Evolutionary conservation across 2,888 invertebrate species (phyloP), one percentile per base, ranked within the genome.

Genomic region (Nycteola revayana): DNA sequence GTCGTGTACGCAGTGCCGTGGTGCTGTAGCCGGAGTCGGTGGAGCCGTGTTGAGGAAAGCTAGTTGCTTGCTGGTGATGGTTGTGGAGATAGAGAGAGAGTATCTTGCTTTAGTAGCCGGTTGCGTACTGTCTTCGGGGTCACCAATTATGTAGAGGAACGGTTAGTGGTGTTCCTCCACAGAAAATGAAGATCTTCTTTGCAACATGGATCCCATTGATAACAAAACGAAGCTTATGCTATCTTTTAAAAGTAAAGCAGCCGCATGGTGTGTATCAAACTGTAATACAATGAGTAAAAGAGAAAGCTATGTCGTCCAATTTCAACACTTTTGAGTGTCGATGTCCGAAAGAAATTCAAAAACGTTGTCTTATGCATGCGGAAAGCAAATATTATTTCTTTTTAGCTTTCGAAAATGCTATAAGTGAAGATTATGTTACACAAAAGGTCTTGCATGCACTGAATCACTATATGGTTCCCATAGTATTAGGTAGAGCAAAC

Each of bases 401-500:
- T 53, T 67, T 84, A 5, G 75, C 82, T 1, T 81, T 83, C 30
- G 85, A 85, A 44, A 83, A 80, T 42, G 59, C 80, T 7, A 29
- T 82, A 0, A 71, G 71, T 29, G 79, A 75, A n/a, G 84, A 86
- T 58, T 85, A 82, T 34, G 76, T 84, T 0, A 78, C 85, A 1
- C 82, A 86, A 46, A 84, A 82, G 42, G 35, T 84, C 11, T 42
- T 83, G 7, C 52, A 75, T 39, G 75, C 89, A 20, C 66, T 90
- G n/a, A 88, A 91, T 49, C 90, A 91, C 61, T 81, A 91, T 58
- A 85, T 92, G 1, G 82, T 94, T 7, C 93, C 93, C 0, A 87
- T 94, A 3, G 93, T 93, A 2, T 92, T 91, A 75, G 93, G 93
- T 1, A 92, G 91, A 25, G 91, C 90, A 29, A 90, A 93, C 71